Evolutionary conservation across 2,113 vertebrate species (phyloP).

Genomic region (Vimba vimba): DNA sequence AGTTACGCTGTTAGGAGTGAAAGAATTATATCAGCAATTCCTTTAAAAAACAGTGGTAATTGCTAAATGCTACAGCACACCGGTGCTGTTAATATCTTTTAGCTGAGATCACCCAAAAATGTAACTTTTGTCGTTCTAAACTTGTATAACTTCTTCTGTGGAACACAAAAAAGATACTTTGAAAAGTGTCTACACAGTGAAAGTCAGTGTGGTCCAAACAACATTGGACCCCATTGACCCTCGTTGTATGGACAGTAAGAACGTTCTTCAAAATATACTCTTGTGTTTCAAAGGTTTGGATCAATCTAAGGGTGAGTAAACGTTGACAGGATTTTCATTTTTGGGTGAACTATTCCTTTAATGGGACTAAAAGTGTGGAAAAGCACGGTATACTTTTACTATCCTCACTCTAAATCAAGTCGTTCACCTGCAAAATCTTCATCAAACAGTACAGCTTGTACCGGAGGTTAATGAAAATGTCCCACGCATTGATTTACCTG

Average conservation of each 20-base stretch:
- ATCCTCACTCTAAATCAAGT: conserved; percentile 61
- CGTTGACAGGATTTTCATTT: neutral
- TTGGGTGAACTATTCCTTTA: neutral
- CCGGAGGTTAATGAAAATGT: conserved; percentile 78
- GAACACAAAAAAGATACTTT: neutral
- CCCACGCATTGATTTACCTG: conserved; percentile 75
- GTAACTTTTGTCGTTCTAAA: neutral
- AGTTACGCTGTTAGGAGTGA: conserved; percentile 61
- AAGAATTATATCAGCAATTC: conserved; percentile 66
- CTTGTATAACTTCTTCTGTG: neutral
- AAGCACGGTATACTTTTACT: conserved; percentile 5
- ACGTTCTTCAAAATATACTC: neutral
- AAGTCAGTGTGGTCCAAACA: neutral
- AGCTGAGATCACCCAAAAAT: neutral
- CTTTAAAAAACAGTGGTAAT: neutral
- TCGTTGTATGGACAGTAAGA: neutral
- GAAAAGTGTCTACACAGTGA: neutral
- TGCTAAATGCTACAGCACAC: neutral
- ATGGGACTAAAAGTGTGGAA: neutral
- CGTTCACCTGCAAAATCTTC: conserved; percentile 69
- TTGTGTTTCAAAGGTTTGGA: neutral
- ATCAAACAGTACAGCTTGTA: conserved; percentile 71
- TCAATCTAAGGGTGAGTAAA: neutral
- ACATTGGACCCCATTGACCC: too few relatives aligned
- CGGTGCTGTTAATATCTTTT: neutral